phyloP scores from a whole-genome alignment of 2,113 vertebrate genomes.

The Heptranchias perlo region DNA sequence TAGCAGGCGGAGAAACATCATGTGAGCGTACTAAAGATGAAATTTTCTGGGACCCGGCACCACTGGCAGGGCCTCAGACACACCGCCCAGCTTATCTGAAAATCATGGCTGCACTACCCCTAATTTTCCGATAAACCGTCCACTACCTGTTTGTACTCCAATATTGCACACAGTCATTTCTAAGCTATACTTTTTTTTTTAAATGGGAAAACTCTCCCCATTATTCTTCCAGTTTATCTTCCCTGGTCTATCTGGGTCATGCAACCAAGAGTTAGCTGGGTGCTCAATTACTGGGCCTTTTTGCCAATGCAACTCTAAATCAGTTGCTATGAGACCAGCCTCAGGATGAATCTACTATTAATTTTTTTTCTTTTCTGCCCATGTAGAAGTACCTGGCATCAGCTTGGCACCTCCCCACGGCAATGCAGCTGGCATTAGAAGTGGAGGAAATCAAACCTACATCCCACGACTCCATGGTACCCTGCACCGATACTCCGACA shows the following conservation, averaged over 20 bases:
- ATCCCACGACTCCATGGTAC: not conserved
- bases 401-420: too few relatives aligned
- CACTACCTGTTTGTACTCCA: too few relatives aligned
- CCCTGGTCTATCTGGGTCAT: not conserved
- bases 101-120: not conserved
- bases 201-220: not conserved
- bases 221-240: not conserved
- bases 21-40: not conserved
- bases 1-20: constrained; percentile 8
- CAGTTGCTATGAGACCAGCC: not conserved
- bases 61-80: not conserved
- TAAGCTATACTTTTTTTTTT: not conserved
- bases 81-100: not conserved
- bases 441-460: not conserved
- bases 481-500: not conserved
- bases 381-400: not conserved
- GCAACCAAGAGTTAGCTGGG: not conserved
- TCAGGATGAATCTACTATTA: not conserved
- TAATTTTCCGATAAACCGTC: not conserved
- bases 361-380: not conserved
- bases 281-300: not conserved
- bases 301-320: not conserved
- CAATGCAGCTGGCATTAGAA: not conserved
- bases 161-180: not conserved
- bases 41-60: not conserved